A percentile compares a stretch with the other conserved stretches of the same genome.
These are phyloP conservation scores for Panopea generosa DNA, from an alignment of 2,888 invertebrate genomes.

Conservation along the genomic window DNA sequence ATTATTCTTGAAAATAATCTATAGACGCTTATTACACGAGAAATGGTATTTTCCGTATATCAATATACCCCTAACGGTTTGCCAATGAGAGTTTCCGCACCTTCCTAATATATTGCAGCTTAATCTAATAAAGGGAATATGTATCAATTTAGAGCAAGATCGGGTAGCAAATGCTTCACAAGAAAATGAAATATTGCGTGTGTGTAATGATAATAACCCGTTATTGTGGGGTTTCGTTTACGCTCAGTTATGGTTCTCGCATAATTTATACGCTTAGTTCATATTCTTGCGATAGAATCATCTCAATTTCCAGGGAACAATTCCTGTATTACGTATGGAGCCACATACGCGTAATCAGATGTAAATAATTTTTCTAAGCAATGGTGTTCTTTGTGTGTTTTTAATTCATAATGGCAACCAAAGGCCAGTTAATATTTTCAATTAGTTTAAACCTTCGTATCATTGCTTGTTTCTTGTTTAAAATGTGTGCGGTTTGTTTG, in stretches of 20 bases:
- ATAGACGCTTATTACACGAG: slow-evolving; percentile 11
- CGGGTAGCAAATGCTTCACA: slow-evolving; percentile 13
- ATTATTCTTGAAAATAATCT: background rate
- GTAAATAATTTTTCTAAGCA: no score
- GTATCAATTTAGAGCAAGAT: slow-evolving; percentile 28
- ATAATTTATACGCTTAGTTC: slow-evolving; percentile 6
- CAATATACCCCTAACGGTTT: slow-evolving; percentile 4
- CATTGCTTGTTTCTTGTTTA: no score
- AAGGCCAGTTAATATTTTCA: no score
- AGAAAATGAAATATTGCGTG: slow-evolving; percentile 40
- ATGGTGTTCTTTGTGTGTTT: no score
- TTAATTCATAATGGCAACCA: no score
- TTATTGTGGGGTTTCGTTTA: slow-evolving; percentile 20
- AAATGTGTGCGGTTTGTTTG: no score
- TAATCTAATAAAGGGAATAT: slow-evolving; percentile 20
- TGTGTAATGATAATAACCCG: slow-evolving; percentile 40
- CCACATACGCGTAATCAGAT: no score
- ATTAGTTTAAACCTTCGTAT: no score
- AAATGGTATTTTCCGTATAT: slow-evolving; percentile 1
- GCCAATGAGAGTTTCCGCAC: slow-evolving; percentile 6
- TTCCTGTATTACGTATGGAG: no score
- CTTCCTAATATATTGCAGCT: slow-evolving; percentile 17
- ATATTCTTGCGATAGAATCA: slow-evolving; percentile 3
- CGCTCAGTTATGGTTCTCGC: slow-evolving; percentile 2
- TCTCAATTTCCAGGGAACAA: background rate